Base-by-base conservation (phyloP, 2,113 vertebrate species). In the Centropristis striata region DNA sequence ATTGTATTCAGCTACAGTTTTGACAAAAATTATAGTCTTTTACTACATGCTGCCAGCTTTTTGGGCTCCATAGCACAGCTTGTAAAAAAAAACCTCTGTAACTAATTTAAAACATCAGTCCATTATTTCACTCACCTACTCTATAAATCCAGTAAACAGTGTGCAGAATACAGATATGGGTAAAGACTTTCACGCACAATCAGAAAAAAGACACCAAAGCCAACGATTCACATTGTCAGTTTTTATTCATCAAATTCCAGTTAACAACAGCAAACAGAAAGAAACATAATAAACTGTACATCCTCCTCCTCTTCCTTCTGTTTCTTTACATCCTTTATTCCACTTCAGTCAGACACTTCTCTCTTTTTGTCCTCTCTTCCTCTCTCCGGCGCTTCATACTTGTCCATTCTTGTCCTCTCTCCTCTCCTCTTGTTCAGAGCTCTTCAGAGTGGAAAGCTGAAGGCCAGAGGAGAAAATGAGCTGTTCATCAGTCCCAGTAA, bases 391-490 rank as follows among this genome's bases (percentile, higher is more conserved):
- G 63, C 47, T 12, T 60, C 50, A 8, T 20, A 8, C 42, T 46
- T 14, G 4, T 64, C 49, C 27, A 0, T 41, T 36, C 37, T 51
- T 21, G n/a, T 23, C 55, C 54, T 49, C 9, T 21, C 39, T n/a
- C 5, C 49, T 0, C 9, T 71, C 47, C 27, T 72, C 49, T 10
- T 14, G 11, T 25, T 92, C 71, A 93, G 53, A 88, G 79, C 1
- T 93, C 92, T 42, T 93, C 92, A 2, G 90, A 90, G 65, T 86
- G 84, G 21, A 92, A 90, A 64, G 90, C 91, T 93, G 75, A 67
- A 72, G 50, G 15, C 57, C 72, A 71, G 36, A 49, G 20, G 12
- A 53, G 28, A 36, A 63, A 61, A 49, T 10, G 0, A 68, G 18
- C 47, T 42, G 47, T 44, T 55, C 15, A 58, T 81, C 27, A 67